These are phyloP conservation scores for Agrotis clavis DNA, from an alignment of 2,888 invertebrate species.

Conservation along the genomic window DNA sequence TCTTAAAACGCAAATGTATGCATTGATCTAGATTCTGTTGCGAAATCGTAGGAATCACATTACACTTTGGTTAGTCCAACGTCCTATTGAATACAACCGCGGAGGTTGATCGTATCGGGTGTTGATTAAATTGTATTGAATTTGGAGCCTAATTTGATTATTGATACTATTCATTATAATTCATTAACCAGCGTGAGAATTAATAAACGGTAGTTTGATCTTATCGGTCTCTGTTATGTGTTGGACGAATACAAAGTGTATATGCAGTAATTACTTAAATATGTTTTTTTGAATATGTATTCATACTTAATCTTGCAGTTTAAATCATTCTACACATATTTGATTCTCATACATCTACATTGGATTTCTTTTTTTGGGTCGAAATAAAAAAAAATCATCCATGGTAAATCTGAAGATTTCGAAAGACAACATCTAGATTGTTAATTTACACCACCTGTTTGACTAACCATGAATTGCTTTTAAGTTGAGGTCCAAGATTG, in stretches of 20 bases:
- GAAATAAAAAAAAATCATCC: too few relatives aligned
- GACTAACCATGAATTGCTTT: too few relatives aligned
- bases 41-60: constrained; percentile 52
- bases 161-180: constrained; percentile 22
- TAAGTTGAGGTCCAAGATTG: background rate
- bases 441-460: background rate
- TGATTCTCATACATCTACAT: too few relatives aligned
- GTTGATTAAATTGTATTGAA: constrained; percentile 32
- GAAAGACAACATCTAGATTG: background rate
- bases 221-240: background rate
- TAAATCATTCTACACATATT: background rate
- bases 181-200: constrained; percentile 34
- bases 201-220: background rate
- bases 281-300: background rate
- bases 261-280: background rate
- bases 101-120: constrained; percentile 44
- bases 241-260: background rate
- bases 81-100: constrained; percentile 49
- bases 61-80: constrained; percentile 40
- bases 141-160: constrained; percentile 24
- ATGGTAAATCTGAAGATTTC: background rate
- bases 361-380: too few relatives aligned
- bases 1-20: constrained; percentile 38
- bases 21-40: constrained; percentile 53
- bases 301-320: background rate